Evolutionary conservation across 2,113 vertebrate genomes (phyloP).

Genomic region (Elephantulus edwardii): DNA sequence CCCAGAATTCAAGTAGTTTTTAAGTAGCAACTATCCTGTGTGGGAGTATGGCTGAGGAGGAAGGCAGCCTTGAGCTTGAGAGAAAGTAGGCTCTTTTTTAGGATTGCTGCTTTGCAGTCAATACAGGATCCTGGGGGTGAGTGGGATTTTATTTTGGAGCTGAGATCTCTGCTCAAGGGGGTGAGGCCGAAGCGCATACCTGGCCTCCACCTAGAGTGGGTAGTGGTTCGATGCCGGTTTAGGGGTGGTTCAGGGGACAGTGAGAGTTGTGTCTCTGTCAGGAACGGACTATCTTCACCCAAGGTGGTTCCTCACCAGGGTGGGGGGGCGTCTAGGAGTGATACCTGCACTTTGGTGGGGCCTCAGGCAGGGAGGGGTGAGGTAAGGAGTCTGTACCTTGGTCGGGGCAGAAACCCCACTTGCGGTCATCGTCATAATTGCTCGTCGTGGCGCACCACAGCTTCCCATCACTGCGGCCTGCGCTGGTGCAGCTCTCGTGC

Average conservation of each 20-base stretch:
- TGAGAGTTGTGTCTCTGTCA: no score
- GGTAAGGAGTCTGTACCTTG: conserved; percentile 85
- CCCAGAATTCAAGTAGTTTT: no score
- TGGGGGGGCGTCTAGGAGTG: background rate
- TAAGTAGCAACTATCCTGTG: background rate
- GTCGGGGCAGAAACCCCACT: conserved; percentile 98
- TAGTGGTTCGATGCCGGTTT: no score
- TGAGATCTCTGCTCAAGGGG: background rate
- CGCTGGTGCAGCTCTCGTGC: conserved; percentile 92
- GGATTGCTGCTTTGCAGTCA: background rate
- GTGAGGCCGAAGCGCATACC: background rate
- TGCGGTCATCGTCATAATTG: conserved; percentile 95
- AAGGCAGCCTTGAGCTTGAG: background rate
- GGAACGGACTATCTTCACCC: background rate
- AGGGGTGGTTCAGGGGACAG: background rate
- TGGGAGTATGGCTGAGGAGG: accelerated
- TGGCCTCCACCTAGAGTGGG: accelerated
- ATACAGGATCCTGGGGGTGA: background rate
- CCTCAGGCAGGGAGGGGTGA: background rate
- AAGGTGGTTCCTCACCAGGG: no score
- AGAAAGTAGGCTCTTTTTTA: background rate
- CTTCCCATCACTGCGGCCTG: conserved; percentile 93
- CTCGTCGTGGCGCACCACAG: conserved; percentile 92
- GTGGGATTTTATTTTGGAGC: background rate
- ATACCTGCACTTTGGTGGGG: background rate